Conservation (phyloP, 2,113 vertebrate species). For the Colaptes auratus region DNA sequence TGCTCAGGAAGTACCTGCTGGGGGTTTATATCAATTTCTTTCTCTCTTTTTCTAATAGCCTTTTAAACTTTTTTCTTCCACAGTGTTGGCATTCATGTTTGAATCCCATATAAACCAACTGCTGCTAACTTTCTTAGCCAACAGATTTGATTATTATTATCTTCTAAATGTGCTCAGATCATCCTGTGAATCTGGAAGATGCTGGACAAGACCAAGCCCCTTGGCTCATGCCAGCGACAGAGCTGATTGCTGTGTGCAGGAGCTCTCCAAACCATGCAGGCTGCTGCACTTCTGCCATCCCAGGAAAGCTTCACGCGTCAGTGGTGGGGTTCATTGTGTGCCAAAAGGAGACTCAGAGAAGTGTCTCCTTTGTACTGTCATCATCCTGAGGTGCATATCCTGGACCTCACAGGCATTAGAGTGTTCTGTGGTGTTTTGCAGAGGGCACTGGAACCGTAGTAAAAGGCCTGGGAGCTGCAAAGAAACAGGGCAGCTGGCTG, state of each 20-base stretch:
- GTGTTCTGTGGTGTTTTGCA: background rate
- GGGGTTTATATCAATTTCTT: background rate
- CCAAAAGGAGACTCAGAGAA: background rate
- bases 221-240: background rate
- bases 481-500: background rate
- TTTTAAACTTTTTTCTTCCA: background rate
- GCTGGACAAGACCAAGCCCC: background rate
- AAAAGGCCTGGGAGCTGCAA: too few relatives aligned
- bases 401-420: background rate
- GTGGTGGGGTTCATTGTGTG: too few relatives aligned
- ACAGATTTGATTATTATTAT: background rate
- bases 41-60: background rate
- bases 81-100: background rate
- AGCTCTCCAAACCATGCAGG: fast-evolving
- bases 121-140: background rate
- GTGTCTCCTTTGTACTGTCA: background rate
- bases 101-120: background rate
- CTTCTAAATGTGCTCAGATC: background rate
- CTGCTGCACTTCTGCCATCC: too few relatives aligned
- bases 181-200: background rate
- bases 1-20: background rate
- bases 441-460: background rate
- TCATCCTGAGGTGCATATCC: background rate
- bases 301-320: background rate
- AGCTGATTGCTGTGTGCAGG: background rate